A percentile compares a stretch with the other conserved stretches of the same genome.
Conservation (phyloP, 2,113 vertebrate genomes). For the Neogobius melanostomus region DNA sequence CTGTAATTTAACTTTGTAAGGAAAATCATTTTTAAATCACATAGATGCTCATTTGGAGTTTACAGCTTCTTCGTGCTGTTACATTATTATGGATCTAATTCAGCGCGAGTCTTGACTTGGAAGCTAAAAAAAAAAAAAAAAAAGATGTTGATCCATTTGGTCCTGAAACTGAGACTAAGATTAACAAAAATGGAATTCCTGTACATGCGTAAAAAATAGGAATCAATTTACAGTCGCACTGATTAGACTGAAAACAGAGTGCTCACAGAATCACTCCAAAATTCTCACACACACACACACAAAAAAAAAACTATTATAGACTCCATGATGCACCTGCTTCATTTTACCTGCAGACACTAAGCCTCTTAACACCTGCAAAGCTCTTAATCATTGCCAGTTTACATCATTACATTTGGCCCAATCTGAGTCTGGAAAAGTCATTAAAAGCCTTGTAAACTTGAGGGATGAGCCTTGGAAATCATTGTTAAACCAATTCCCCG, state of each 20-base stretch:
- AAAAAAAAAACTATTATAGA: background rate
- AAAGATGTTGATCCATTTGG: too few species aligned
- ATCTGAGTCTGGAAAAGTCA: conserved; percentile 8
- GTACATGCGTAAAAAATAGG: too few species aligned
- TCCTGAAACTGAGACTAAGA: too few species aligned
- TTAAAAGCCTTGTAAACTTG: conserved; percentile 22
- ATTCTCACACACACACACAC: background rate
- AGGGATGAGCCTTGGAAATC: conserved; percentile 29
- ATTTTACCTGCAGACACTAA: conserved; percentile 1
- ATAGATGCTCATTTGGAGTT: too few species aligned
- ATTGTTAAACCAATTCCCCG: conserved; percentile 25
- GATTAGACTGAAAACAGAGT: background rate
- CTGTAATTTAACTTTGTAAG: too few species aligned
- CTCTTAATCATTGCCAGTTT: conserved; percentile 3
- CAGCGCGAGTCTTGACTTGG: too few species aligned
- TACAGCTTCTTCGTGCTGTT: too few species aligned
- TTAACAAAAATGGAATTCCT: background rate
- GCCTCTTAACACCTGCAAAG: conserved; percentile 3
- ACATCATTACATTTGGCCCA: conserved; percentile 5
- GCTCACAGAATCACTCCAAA: background rate
- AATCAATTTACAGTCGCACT: too few species aligned
- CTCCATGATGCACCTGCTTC: background rate
- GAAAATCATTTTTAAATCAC: too few species aligned
- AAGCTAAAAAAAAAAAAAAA: too few species aligned
- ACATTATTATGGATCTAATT: too few species aligned